Evolutionary conservation across 2,888 invertebrate genomes (phyloP).

Genomic region (Scaptomyza flava): DNA sequence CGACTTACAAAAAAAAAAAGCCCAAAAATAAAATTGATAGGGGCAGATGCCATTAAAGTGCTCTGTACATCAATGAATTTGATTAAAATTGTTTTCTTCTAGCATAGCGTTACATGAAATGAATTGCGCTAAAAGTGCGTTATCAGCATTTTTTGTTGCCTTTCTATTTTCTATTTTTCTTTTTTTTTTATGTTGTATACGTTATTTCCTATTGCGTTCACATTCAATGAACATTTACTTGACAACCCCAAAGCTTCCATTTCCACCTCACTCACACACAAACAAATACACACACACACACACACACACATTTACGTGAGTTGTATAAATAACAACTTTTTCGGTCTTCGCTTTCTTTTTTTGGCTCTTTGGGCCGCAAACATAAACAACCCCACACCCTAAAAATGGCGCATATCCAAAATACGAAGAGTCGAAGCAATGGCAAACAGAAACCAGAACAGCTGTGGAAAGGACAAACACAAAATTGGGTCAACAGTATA

Average conservation of each 20-base stretch:
- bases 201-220: constrained; percentile 58
- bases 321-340: constrained; percentile 73
- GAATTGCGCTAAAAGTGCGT: constrained; percentile 32
- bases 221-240: constrained; percentile 69
- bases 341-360: constrained; percentile 54
- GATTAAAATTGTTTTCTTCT: constrained; percentile 24
- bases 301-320: constrained; percentile 56
- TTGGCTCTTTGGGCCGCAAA: constrained; percentile 50
- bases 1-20: constrained; percentile 1
- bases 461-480: constrained; percentile 75
- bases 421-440: constrained; percentile 35
- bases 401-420: constrained; percentile 23
- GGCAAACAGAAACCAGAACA: constrained; percentile 72
- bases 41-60: constrained; percentile 3
- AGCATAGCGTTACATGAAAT: constrained; percentile 23
- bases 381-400: constrained; percentile 75
- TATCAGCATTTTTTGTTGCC: constrained; percentile 58
- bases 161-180: not conserved
- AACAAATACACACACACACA: not conserved
- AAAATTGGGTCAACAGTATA: constrained; percentile 79
- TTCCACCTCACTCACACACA: constrained; percentile 1
- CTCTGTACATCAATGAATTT: constrained; percentile 11
- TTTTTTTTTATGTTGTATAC: constrained; percentile 8
- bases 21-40: constrained; percentile 9
- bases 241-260: constrained; percentile 41